A percentile compares a stretch with the other conserved stretches of the same genome.
Evolutionary conservation across 2,797 vertebrate species (phyloP).

Genomic region (Onychomys arenicola): DNA sequence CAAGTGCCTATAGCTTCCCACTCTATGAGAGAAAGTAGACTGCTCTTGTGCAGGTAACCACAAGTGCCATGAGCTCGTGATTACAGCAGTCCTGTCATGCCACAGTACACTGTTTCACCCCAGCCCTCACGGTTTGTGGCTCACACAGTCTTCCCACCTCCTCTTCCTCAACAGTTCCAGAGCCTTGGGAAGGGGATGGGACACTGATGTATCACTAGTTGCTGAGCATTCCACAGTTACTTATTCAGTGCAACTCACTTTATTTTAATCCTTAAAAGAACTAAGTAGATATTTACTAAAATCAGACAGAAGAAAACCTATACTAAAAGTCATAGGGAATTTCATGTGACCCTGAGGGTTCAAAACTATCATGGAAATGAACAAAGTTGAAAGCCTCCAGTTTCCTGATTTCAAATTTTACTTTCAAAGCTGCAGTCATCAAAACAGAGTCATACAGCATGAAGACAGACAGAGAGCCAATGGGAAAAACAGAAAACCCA

Average conservation of each 20-base stretch:
- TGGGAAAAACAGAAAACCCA: not conserved
- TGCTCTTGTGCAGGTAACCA: not conserved
- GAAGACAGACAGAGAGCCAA: not conserved
- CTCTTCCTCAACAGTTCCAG: not conserved
- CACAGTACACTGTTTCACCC: not conserved
- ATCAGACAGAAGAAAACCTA: slow-evolving; percentile 38
- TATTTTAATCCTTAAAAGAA: not conserved
- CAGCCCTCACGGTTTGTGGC: not conserved
- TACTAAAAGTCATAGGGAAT: not conserved
- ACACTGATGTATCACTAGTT: not conserved
- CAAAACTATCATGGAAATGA: not conserved
- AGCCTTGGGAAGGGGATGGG: not conserved
- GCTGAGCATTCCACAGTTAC: not conserved
- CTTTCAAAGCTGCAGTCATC: not conserved
- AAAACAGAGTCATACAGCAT: not conserved
- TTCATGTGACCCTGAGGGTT: not conserved
- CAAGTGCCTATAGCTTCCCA: too few species aligned
- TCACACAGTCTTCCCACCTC: not conserved
- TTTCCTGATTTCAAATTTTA: not conserved
- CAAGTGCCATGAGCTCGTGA: not conserved
- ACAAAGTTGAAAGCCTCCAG: not conserved
- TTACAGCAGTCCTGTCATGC: not conserved
- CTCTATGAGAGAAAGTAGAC: not conserved
- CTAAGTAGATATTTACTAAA: not conserved
- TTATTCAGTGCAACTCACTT: not conserved